These are phyloP conservation scores for Lasioglossum malachurum DNA, from an alignment of 2,888 invertebrate genomes.

Conservation along the genomic window DNA sequence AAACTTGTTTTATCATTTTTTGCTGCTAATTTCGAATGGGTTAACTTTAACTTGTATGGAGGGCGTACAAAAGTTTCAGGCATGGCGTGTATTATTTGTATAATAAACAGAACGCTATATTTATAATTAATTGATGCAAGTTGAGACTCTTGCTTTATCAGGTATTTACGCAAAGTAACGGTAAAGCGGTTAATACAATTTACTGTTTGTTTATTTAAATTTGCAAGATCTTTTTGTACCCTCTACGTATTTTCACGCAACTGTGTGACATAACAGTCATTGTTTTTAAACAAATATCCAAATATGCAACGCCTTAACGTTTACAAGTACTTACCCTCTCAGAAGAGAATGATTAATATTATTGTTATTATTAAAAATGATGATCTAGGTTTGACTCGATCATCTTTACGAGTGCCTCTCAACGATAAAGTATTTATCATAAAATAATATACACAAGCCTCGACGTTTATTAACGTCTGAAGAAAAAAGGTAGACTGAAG, in stretches of 20 bases:
- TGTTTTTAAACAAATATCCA: neutral
- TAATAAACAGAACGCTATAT: neutral
- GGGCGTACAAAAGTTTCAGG: neutral
- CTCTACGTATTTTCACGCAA: neutral
- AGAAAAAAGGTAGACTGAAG: too few species aligned
- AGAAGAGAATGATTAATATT: neutral
- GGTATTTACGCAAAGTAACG: neutral
- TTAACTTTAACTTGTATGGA: neutral
- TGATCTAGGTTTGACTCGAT: neutral
- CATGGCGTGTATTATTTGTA: neutral
- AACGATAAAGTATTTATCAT: neutral
- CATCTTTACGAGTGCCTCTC: neutral
- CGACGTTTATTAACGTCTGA: neutral
- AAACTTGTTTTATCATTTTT: neutral
- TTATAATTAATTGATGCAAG: neutral
- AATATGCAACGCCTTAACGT: neutral
- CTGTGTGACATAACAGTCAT: neutral
- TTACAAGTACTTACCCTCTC: neutral
- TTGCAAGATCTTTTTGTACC: neutral
- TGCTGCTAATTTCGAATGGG: neutral
- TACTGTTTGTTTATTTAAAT: neutral
- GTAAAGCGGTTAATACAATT: neutral
- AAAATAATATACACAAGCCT: neutral
- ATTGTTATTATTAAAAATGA: neutral
- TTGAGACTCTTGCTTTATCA: neutral